A percentile compares a stretch with the other conserved stretches of the same genome.
phyloP scores from a whole-genome alignment of 2,797 vertebrate species.

The Poecile montanus region DNA sequence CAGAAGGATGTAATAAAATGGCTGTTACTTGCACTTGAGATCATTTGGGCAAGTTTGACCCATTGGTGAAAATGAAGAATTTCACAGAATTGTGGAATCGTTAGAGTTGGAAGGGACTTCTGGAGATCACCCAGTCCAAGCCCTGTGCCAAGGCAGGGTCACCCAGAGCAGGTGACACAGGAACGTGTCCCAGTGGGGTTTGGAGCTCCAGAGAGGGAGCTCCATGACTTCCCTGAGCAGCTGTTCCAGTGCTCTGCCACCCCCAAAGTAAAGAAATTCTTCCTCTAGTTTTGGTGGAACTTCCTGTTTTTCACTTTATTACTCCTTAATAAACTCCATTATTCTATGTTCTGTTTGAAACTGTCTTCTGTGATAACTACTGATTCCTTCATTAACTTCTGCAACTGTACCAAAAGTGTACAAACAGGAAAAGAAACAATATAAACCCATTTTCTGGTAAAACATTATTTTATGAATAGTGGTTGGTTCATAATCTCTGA shows the following conservation, averaged over 20 bases:
- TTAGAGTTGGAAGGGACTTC: background rate
- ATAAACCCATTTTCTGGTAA: slow-evolving; percentile 6
- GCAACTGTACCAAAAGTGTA: background rate
- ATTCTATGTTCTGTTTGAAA: background rate
- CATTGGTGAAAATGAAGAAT: background rate
- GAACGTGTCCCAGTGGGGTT: background rate
- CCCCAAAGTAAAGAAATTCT: background rate
- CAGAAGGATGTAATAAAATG: background rate
- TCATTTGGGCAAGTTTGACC: background rate
- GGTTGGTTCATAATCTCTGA: slow-evolving; percentile 60
- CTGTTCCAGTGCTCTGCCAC: background rate
- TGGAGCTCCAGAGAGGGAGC: background rate
- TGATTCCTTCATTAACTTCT: background rate
- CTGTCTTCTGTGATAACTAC: background rate
- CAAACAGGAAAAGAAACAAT: slow-evolving; percentile 31
- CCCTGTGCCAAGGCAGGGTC: background rate
- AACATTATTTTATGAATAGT: slow-evolving; percentile 59
- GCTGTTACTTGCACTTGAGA: background rate
- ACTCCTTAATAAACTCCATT: background rate
- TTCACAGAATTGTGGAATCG: background rate
- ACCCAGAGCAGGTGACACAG: background rate
- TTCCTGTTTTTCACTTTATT: background rate
- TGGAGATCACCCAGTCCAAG: background rate
- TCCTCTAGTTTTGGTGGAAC: background rate
- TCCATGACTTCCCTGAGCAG: background rate